phyloP scores from a whole-genome alignment of 2,888 invertebrate species.

The Morpho deidamia region DNA sequence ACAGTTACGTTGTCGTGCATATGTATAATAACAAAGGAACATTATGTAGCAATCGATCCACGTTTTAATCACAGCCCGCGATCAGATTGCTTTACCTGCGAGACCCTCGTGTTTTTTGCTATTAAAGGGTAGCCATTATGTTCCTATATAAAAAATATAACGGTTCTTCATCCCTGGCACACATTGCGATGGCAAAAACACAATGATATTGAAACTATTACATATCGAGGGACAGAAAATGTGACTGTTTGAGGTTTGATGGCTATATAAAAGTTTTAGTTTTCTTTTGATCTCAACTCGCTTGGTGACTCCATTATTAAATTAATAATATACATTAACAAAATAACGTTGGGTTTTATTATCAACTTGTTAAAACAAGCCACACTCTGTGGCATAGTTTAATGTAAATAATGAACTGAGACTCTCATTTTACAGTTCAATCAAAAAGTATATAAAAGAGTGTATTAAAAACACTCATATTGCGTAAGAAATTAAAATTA shows the following conservation, averaged over 20 bases:
- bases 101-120: constrained; percentile 53
- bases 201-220: constrained; percentile 66
- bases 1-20: constrained; percentile 45
- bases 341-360: too few species aligned
- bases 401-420: too few species aligned
- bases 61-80: constrained; percentile 54
- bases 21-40: constrained; percentile 38
- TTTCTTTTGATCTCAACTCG: neutral
- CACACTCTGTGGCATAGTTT: too few species aligned
- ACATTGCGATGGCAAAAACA: constrained; percentile 68
- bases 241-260: constrained; percentile 32
- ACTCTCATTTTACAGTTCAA: too few species aligned
- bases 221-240: constrained; percentile 59
- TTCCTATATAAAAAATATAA: constrained; percentile 59
- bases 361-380: too few species aligned
- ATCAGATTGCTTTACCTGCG: constrained; percentile 73
- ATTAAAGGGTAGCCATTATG: constrained; percentile 67
- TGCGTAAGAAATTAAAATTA: too few species aligned
- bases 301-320: too few species aligned
- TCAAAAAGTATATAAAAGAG: too few species aligned
- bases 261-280: neutral
- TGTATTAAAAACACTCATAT: too few species aligned
- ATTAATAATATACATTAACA: too few species aligned
- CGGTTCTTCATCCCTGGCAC: constrained; percentile 65
- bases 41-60: constrained; percentile 54